Percentiles rank a stretch among this genome's conserved stretches.
These are phyloP conservation scores for Stenolophus ochropezus DNA, from an alignment of 2,888 invertebrate genomes.

Conservation along the genomic window DNA sequence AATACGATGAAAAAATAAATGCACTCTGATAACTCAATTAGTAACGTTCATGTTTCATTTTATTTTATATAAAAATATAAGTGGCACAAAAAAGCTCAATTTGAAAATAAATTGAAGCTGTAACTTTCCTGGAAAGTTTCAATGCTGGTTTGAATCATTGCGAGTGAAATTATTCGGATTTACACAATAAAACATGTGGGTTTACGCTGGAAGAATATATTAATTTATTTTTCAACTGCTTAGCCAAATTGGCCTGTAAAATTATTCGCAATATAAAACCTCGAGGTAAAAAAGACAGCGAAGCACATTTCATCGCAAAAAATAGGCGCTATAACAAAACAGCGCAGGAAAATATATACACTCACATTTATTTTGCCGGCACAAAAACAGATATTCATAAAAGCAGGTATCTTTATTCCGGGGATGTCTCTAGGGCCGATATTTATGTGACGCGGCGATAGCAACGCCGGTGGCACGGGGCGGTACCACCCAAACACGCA, in stretches of 20 bases:
- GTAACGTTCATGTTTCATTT: too few relatives aligned
- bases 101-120: too few relatives aligned
- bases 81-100: too few relatives aligned
- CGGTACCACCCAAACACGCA: slow-evolving; percentile 30
- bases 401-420: slow-evolving; percentile 53
- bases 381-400: slow-evolving; percentile 56
- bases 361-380: slow-evolving; percentile 47
- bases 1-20: too few relatives aligned
- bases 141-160: neutral
- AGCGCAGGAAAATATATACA: slow-evolving; percentile 44
- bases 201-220: neutral
- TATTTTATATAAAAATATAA: too few relatives aligned
- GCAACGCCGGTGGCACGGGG: neutral
- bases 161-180: neutral
- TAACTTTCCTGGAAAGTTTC: neutral
- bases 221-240: slow-evolving; percentile 29
- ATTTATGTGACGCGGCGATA: slow-evolving; percentile 48
- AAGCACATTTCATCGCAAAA: slow-evolving; percentile 42
- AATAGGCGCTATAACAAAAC: slow-evolving; percentile 45
- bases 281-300: neutral
- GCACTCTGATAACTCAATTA: too few relatives aligned
- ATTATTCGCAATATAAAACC: slow-evolving; percentile 41
- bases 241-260: slow-evolving; percentile 21
- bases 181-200: neutral
- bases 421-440: slow-evolving; percentile 47